Evolutionary conservation across 92 coral and sea anemone species (phyloP), one percentile per base, ranked within the genome.

Genomic region (Galaxea fascicularis): DNA sequence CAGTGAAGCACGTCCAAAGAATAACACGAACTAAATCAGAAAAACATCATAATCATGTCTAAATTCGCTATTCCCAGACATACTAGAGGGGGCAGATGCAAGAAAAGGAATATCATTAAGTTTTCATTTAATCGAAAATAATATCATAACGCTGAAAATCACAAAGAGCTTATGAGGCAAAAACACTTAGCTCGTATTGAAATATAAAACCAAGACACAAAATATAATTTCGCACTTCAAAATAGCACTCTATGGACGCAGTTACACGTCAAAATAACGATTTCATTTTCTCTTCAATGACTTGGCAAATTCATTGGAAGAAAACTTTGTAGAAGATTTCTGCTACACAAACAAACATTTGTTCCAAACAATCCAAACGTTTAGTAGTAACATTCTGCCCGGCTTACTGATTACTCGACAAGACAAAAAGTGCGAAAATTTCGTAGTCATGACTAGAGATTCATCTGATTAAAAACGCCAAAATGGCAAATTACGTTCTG

Each of bases 81-180:
- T 8, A 20, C 84, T 29, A 65, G 8, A 52, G 75, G 2, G 53
- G 49, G 25, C 76, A 79, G 84, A 41, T 79, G 84, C 16, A 79
- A 57, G 9, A 52, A 53, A 4, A 52, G 73, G 46, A 24, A 66
- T 8, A 21, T 21, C 18, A 51, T 49, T 18, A 46, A 62, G 73
- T 64, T 78, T 44, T 78, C 72, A 64, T 39, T 57, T 68, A 51
- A 60, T 21, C 54, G 68, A 22, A 35, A 54, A 76, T 31, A 27
- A 39, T 20, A 78, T 8, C 72, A 46, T 46, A 29, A 47, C 56
- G 49, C 17, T 20, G 26, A 60, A 72, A 30, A 58, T 25, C 24
- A 24, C 58, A 62, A 17, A 62, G 62, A 63, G 30, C 30, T 8
- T 35, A 35, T 0, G 11, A 64, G 10, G n/a, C 10, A 41, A 35